These are phyloP conservation scores for Polietes domitor DNA, from an alignment of 2,888 invertebrate genomes.

Conservation along the genomic window DNA sequence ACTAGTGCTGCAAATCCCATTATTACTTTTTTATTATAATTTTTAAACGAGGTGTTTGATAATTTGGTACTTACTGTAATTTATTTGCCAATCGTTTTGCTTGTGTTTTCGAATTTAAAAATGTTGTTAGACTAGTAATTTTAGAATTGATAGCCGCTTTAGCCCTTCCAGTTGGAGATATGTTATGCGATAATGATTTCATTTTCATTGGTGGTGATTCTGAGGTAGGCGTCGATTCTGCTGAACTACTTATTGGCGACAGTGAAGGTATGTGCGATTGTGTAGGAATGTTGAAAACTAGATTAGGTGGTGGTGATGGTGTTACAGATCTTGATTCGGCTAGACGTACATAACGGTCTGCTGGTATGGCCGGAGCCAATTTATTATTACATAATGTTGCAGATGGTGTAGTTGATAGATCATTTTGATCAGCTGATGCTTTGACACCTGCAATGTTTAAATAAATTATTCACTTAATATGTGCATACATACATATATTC, in stretches of 20 bases:
- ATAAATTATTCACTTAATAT: too few species aligned
- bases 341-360: conserved; percentile 85
- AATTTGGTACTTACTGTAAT: conserved; percentile 72
- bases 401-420: conserved; percentile 59
- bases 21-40: not conserved
- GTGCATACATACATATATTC: too few species aligned
- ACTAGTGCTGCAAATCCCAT: too few species aligned
- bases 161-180: conserved; percentile 79
- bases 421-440: conserved; percentile 49
- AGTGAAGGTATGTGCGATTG: conserved; percentile 81
- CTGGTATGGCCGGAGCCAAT: conserved; percentile 72
- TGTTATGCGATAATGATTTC: conserved; percentile 75
- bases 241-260: conserved; percentile 82
- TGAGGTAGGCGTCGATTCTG: conserved; percentile 82
- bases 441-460: conserved; percentile 58
- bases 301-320: conserved; percentile 86
- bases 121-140: conserved; percentile 79
- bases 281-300: conserved; percentile 76
- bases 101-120: conserved; percentile 77
- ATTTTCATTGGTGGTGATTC: conserved; percentile 81
- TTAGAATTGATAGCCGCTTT: conserved; percentile 80
- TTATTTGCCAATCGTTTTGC: conserved; percentile 75
- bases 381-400: conserved; percentile 61
- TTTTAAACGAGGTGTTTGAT: not conserved
- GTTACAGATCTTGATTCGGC: conserved; percentile 90